Evolutionary conservation across 2,113 vertebrate species (phyloP).

Genomic region (Mormoops blainvillei): DNA sequence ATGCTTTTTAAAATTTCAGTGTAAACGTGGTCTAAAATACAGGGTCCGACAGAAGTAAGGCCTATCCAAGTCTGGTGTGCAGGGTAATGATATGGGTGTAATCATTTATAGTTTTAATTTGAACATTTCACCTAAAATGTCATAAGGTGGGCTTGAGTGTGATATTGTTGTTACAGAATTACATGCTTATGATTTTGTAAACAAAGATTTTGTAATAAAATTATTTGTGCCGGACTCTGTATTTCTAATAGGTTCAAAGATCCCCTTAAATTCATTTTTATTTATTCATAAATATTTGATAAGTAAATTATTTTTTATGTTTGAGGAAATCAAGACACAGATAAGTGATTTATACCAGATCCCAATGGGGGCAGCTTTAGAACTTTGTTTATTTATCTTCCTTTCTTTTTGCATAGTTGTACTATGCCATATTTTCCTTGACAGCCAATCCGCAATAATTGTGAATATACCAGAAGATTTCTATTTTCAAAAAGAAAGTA

Average conservation of each 20-base stretch:
- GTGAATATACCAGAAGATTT: not conserved
- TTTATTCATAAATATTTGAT: not conserved
- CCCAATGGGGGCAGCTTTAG: not conserved
- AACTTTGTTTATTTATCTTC: not conserved
- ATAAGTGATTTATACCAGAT: not conserved
- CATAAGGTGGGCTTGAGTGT: too few relatives aligned
- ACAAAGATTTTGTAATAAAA: too few relatives aligned
- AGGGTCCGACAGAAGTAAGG: too few relatives aligned
- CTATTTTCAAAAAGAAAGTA: not conserved
- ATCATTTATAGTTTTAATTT: too few relatives aligned
- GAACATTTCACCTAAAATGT: too few relatives aligned
- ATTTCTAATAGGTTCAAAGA: not conserved
- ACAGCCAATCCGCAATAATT: not conserved
- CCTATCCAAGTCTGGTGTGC: too few relatives aligned
- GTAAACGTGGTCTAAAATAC: not conserved
- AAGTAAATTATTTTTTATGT: not conserved
- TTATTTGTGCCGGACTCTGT: too few relatives aligned
- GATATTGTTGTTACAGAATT: too few relatives aligned
- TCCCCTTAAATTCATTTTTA: not conserved
- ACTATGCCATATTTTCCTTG: not conserved
- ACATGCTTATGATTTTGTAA: too few relatives aligned
- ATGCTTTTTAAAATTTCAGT: not conserved
- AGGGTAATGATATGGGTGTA: too few relatives aligned
- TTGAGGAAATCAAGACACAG: not conserved
- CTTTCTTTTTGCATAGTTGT: not conserved